Evolutionary conservation across 2,888 invertebrate genomes (phyloP), one percentile per base, ranked within the genome.

Genomic region (Amblyjoppa fuscipennis): DNA sequence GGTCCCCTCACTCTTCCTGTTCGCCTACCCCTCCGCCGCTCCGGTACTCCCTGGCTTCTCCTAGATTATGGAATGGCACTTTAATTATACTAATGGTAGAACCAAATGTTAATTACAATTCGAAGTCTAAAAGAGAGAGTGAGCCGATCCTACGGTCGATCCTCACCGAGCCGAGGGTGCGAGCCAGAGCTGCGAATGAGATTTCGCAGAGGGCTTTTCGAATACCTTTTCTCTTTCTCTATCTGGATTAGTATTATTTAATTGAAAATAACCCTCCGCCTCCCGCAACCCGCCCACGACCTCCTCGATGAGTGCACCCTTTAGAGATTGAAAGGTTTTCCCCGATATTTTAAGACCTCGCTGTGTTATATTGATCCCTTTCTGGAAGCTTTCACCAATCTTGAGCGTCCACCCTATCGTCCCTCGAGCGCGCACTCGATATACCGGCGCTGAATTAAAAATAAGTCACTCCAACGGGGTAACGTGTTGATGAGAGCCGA

Each of bases 11-110:
- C 77, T 69, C 86, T 88, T 81, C 87, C 80, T 76, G 76, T 73
- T 69, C 83, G 53, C 81, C 73, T 41, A 53, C 74, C 59, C 75
- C 78, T 59, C 70, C 45, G 53, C 69, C 59, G 66, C 53, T 68
- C 13, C 45, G 25, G 61, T 25, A 59, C 80, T 71, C 81, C 69
- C 80, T 74, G 82, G 89, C 91, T 90, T 92, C 93, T 93, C 95
- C 94, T 95, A 95, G 95, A 95, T 95, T 95, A 95, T 95, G 95
- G 95, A 96, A 96, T 95, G 96, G 95, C 95, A 95, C 95, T 96
- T 96, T 96, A 96, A 96, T 96, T 96, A 96, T 95, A 96, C 96
- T 96, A 96, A 96, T 96, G 96, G 96, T 95, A 95, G 95, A 95
- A 95, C 95, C 96, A 95, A 96, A 96, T 96, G 96, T 96, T 96